These are phyloP conservation scores for Leucophora obtusa DNA, from an alignment of 2,888 invertebrate species.

Conservation along the genomic window DNA sequence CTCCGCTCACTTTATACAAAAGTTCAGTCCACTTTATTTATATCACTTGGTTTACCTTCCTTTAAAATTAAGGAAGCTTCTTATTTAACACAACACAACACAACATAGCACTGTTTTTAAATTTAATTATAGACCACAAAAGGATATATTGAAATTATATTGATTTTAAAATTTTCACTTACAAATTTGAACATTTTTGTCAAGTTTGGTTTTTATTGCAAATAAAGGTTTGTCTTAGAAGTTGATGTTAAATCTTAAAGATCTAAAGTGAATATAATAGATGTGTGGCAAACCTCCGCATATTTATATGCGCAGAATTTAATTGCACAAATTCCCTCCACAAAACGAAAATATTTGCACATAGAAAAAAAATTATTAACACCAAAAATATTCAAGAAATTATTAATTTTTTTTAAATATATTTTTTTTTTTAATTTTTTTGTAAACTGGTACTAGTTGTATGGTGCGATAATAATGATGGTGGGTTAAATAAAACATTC, in stretches of 20 bases:
- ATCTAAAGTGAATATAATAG: conserved; percentile 62
- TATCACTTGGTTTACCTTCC: background rate
- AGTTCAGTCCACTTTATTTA: background rate
- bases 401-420: conserved; percentile 42
- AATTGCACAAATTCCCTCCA: conserved; percentile 62
- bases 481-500: conserved; percentile 2
- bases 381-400: conserved; percentile 28
- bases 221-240: conserved; percentile 40
- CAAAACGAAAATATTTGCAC: conserved; percentile 12
- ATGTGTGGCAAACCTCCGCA: conserved; percentile 58
- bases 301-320: conserved; percentile 67
- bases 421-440: conserved; percentile 14
- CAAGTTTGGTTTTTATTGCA: background rate
- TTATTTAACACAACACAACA: background rate
- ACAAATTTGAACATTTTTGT: conserved; percentile 65
- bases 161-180: conserved; percentile 38
- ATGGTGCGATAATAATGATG: conserved; percentile 34
- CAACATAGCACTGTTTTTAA: too few species aligned
- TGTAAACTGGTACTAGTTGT: conserved; percentile 47
- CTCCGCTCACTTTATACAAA: too few species aligned
- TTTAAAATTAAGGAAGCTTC: background rate
- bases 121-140: too few species aligned
- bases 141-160: too few species aligned
- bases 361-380: conserved; percentile 17
- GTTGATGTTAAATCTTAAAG: conserved; percentile 62